A percentile compares a stretch with the other conserved stretches of the same genome.
Conservation (phyloP, 2,797 vertebrate genomes). For the Pteropus rufus region DNA sequence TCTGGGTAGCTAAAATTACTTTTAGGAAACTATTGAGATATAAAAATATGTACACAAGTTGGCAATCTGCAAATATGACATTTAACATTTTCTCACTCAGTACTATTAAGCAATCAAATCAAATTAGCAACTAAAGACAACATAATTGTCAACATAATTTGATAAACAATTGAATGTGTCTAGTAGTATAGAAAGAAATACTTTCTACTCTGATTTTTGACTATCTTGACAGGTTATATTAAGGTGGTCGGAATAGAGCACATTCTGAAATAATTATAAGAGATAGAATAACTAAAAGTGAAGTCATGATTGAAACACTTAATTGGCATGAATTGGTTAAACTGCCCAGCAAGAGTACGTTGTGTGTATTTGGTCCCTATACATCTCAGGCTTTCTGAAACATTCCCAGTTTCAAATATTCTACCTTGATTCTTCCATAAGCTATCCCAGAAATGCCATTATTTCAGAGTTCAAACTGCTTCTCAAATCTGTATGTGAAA, state of each 20-base stretch:
- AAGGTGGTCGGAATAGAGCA: neutral
- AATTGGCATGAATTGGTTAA: neutral
- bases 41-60: neutral
- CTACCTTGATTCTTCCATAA: neutral
- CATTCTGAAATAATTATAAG: neutral
- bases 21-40: slow-evolving; percentile 1
- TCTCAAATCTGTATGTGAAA: neutral
- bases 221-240: neutral
- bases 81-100: neutral
- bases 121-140: neutral
- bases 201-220: neutral
- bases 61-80: neutral
- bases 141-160: neutral
- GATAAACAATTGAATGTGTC: neutral
- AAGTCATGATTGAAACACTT: neutral
- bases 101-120: neutral
- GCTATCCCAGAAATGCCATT: neutral
- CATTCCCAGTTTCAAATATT: neutral
- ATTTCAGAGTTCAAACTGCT: neutral
- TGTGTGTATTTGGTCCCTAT: neutral
- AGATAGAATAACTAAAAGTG: neutral
- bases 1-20: slow-evolving; percentile 9
- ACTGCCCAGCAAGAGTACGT: neutral
- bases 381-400: neutral
- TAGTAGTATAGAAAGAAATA: neutral